Conservation (phyloP, 2,797 vertebrate species). For the Hypotaenidia okinawae region DNA sequence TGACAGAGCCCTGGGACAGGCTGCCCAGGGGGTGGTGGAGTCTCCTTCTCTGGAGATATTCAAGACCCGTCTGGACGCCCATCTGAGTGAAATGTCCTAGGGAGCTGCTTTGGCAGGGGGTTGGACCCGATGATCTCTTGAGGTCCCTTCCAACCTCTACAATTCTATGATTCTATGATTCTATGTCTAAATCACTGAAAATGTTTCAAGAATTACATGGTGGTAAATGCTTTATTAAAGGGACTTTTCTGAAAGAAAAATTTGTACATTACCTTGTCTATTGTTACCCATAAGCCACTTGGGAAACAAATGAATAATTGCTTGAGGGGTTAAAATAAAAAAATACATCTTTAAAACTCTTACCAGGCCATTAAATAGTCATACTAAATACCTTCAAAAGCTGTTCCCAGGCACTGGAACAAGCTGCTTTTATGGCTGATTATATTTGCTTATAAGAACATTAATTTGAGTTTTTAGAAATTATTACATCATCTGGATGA, state of each 20-base stretch:
- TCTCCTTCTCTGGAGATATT: too few species aligned
- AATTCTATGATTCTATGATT: too few species aligned
- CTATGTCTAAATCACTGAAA: neutral
- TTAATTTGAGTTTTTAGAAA: neutral
- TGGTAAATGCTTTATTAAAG: neutral
- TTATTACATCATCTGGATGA: neutral
- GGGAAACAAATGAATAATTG: slow-evolving; percentile 4
- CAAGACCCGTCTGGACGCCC: too few species aligned
- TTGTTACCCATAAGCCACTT: neutral
- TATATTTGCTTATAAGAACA: slow-evolving; percentile 6
- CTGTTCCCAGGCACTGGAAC: neutral
- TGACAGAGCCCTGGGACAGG: too few species aligned
- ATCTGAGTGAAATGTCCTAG: too few species aligned
- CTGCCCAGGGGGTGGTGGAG: too few species aligned
- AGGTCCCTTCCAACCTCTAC: too few species aligned
- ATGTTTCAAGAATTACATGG: neutral
- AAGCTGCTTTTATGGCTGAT: slow-evolving; percentile 12
- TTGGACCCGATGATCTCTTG: too few species aligned
- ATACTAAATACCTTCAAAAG: neutral
- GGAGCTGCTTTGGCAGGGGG: too few species aligned
- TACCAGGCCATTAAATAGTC: neutral
- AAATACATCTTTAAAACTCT: neutral
- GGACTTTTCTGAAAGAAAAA: neutral
- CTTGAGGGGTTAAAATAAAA: neutral
- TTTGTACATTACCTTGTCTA: neutral